Evolutionary conservation across 2,888 invertebrate genomes (phyloP), one percentile per base, ranked within the genome.

Genomic region (Sceliomorpha sp.): DNA sequence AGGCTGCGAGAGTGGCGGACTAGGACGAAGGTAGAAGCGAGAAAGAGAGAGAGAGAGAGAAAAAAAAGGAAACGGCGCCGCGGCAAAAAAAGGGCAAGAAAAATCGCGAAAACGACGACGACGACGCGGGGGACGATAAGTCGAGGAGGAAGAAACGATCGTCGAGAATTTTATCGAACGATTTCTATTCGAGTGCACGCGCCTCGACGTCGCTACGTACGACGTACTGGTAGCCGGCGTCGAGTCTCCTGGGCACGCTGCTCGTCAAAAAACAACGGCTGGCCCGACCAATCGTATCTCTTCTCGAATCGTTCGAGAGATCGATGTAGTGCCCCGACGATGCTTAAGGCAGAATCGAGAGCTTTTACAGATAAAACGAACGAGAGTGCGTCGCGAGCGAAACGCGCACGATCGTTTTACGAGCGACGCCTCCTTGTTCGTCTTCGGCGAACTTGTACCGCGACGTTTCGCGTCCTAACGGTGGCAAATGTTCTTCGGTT

Each of bases 71-170:
- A n/a, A n/a, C n/a, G n/a, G n/a, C n/a, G n/a, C n/a, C n/a, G n/a
- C n/a, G 20, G 20, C 20, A 20, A 20, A 20, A 20, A 20, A 20
- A 20, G 20, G 20, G 73, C 63, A 70, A 70, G 68, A 72, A 72
- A 56, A 67, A 66, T 67, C 58, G 64, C 72, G 76, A 66, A 77
- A 70, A 62, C 71, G 63, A 26, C 20, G 20, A 20, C 5, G 15
- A 15, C 8, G 20, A 20, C 20, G 20, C 3, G 20, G 20, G 3
- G 20, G 20, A 20, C 20, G 5, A 20, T 20, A 44, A 56, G 44
- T 64, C 27, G 45, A 20, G 34, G 24, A 42, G 15, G 29, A 20
- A 10, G 17, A 32, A 20, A 20, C 20, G 20, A 51, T 44, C 37
- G 42, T 47, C 40, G 55, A 51, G 51, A n/a, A n/a, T 53, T 66